These are phyloP conservation scores for Drosophila ananassae DNA, from an alignment of 1,140 invertebrate species.

Conservation along the genomic window DNA sequence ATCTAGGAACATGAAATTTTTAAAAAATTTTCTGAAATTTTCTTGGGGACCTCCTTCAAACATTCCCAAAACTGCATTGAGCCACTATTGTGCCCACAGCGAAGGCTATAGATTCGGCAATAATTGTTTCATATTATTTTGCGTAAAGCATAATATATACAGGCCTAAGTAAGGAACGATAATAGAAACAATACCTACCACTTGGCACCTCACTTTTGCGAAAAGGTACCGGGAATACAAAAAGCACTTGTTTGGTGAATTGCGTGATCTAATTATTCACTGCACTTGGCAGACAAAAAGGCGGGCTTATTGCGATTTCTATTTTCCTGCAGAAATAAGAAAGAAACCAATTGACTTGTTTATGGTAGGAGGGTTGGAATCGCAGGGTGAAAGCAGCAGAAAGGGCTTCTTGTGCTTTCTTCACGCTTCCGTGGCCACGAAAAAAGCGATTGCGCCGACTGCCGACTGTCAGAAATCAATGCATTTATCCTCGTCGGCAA, in stretches of 20 bases:
- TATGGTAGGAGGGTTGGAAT: neutral
- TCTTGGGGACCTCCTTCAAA: too few species aligned
- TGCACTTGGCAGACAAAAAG: slow-evolving; percentile 7
- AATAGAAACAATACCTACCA: too few species aligned
- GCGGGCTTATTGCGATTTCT: slow-evolving; percentile 1
- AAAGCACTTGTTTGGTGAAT: neutral
- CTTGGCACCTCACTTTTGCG: neutral
- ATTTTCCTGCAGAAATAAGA: neutral
- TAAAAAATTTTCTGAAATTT: too few species aligned
- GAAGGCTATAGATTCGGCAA: too few species aligned
- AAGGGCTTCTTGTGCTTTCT: slow-evolving; percentile 54
- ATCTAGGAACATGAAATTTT: too few species aligned
- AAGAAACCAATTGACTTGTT: slow-evolving; percentile 26
- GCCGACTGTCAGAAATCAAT: slow-evolving; percentile 69
- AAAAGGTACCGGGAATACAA: neutral
- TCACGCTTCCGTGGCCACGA: slow-evolving; percentile 68
- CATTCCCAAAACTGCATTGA: too few species aligned
- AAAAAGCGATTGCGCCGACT: slow-evolving; percentile 45
- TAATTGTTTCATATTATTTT: too few species aligned
- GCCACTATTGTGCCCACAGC: too few species aligned
- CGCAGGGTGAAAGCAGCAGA: slow-evolving; percentile 11
- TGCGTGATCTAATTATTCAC: slow-evolving; percentile 6
- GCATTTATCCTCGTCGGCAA: slow-evolving; percentile 70
- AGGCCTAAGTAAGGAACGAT: too few species aligned
- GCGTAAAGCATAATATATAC: neutral